Conservation (phyloP, 92 coral and sea anemone genomes). For the Ricordea florida region DNA sequence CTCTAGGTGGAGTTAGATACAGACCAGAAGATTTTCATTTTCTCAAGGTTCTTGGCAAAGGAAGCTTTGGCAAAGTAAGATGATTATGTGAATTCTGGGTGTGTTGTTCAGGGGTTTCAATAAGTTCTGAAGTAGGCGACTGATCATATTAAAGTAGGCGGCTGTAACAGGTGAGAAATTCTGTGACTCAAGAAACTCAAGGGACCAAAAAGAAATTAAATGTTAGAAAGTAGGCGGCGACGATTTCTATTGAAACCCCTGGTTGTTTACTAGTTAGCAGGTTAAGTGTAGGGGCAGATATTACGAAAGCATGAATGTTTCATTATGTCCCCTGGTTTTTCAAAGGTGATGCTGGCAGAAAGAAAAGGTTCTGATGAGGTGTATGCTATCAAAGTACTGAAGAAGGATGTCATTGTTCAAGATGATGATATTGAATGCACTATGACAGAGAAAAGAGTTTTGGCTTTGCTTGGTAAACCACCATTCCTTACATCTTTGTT, state of each 20-base stretch:
- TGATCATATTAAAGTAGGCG: no score
- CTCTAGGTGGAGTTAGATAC: constrained; percentile 31
- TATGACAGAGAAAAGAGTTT: constrained; percentile 96
- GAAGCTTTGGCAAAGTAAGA: constrained; percentile 98
- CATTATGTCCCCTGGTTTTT: background rate
- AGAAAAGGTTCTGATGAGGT: constrained; percentile 90
- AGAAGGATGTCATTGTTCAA: constrained; percentile 97
- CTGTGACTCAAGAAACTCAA: no score
- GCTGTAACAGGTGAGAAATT: no score
- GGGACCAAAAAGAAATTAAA: no score
- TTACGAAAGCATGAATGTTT: no score
- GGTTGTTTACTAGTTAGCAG: no score
- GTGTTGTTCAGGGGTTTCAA: no score
- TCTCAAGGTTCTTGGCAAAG: constrained; percentile 96
- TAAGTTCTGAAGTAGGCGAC: no score
- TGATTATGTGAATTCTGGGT: background rate
- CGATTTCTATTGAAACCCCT: no score
- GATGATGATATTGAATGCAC: constrained; percentile 98
- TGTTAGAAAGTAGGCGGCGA: no score
- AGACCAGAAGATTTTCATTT: constrained; percentile 96
- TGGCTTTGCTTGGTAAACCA: constrained; percentile 85
- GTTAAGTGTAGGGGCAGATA: no score
- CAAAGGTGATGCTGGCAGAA: constrained; percentile 96
- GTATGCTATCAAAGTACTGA: constrained; percentile 96
- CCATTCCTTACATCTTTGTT: constrained; percentile 94